Evolutionary conservation across 2,888 invertebrate species (phyloP).

Genomic region (Temnothorax ravouxi): DNA sequence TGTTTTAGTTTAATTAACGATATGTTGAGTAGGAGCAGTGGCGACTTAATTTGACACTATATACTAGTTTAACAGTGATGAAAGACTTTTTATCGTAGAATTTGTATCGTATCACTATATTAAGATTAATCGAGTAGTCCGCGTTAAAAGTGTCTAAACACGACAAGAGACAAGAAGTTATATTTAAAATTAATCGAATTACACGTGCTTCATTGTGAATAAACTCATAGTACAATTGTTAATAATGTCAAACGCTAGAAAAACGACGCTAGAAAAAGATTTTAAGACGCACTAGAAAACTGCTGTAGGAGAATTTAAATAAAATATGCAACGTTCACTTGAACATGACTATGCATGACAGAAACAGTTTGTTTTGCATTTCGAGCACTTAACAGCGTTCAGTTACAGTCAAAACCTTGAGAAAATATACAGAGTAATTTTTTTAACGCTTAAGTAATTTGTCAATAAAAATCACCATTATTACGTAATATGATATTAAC

Average conservation of each 20-base stretch:
- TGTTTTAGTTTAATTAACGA: too few species aligned
- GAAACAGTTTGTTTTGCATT: not conserved
- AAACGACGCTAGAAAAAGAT: not conserved
- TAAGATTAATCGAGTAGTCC: not conserved
- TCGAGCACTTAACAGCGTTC: not conserved
- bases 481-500: constrained; percentile 1
- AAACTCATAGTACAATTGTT: not conserved
- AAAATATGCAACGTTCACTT: constrained; percentile 19
- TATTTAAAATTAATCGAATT: constrained; percentile 21
- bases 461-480: not conserved
- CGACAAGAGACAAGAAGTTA: not conserved
- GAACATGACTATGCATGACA: not conserved
- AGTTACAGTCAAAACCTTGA: not conserved
- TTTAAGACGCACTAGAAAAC: not conserved
- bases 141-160: not conserved
- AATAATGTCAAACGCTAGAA: not conserved
- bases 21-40: too few species aligned
- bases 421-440: not conserved
- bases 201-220: constrained; percentile 1
- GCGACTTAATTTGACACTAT: too few species aligned
- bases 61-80: too few species aligned
- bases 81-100: too few species aligned
- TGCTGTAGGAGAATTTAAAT: not conserved
- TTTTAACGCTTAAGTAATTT: not conserved
- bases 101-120: not conserved